Evolutionary conservation across 2,888 invertebrate species (phyloP), one percentile per base, ranked within the genome.

Genomic region (Suillia variegata): DNA sequence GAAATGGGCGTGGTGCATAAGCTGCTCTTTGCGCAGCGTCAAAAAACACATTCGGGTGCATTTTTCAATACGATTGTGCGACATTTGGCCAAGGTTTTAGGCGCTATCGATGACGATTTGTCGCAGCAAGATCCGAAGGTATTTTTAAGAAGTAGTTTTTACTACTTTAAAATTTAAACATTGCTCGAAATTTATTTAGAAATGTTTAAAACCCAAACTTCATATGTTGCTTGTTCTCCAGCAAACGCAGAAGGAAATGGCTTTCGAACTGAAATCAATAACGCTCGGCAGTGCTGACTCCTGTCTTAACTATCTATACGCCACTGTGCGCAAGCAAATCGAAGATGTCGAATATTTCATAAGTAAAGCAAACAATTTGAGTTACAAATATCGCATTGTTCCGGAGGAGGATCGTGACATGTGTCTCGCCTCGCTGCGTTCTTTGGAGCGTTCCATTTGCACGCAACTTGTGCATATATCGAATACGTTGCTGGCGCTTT

Each of bases 381-480:
- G 80, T 38, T 83, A 81, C 59, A 81, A 82, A 56, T 75, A 79
- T 31, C 80, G 83, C 65, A 81, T 84, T 62, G 80, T 82, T 34
- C 72, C 83, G 1, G 83, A 84, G 55, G 78, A 78, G 1, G 81
- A 83, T 64, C 78, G 82, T 1, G 82, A 83, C 59, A 82, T 83
- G 71, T 77, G 74, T 57, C 67, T 80, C 51, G 84, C 85, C 51
- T 77, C 81, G 62, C 71, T 87, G 48, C 85, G 83, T 67, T 76
- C 78, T 1, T 83, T 85, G 67, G 87, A 88, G 72, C 82, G 85
- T 47, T 85, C 84, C 13, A 77, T 88, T 22, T 87, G 86, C 66
- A 83, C 83, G n/a, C 87, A 88, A 64, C 70, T 88, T 45, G 84
- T 85, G 38, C 83, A 85, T 26, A 79, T 87, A 10, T 82, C 85